These are phyloP conservation scores for Caenorhabditis auriculariae DNA, from an alignment of 2,888 invertebrate genomes.

Conservation along the genomic window DNA sequence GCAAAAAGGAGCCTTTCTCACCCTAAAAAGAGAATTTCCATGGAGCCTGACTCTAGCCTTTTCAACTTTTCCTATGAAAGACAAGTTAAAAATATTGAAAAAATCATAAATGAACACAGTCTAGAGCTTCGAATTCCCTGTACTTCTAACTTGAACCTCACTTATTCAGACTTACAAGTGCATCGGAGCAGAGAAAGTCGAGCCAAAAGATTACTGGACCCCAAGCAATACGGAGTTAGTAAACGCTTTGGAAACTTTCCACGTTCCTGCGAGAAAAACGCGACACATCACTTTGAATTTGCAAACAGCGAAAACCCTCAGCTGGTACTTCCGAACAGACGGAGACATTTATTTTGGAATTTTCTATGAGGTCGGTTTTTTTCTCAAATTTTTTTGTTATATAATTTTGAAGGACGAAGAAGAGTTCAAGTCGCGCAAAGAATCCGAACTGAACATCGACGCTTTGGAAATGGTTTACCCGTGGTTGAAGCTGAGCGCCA, in stretches of 20 bases:
- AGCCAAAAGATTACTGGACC: conserved; percentile 49
- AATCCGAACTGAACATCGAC: conserved; percentile 43
- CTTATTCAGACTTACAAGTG: conserved; percentile 49
- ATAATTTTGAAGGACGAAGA: conserved; percentile 11
- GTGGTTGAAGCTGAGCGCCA: conserved; percentile 57
- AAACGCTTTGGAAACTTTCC: conserved; percentile 49
- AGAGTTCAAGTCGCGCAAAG: conserved; percentile 23
- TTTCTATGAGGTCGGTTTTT: conserved; percentile 44
- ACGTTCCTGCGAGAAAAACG: conserved; percentile 50
- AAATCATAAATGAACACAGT: too few species aligned
- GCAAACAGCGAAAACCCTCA: conserved; percentile 33
- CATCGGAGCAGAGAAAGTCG: conserved; percentile 48
- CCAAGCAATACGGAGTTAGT: conserved; percentile 41
- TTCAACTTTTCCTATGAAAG: too few species aligned
- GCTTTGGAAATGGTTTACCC: conserved; percentile 60
- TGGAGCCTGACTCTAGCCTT: too few species aligned
- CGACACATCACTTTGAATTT: conserved; percentile 50
- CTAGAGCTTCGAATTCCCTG: too few species aligned
- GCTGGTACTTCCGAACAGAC: conserved; percentile 62
- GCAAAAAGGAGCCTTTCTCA: too few species aligned
- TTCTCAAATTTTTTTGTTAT: background rate
- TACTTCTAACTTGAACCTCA: too few species aligned
- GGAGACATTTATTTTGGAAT: conserved; percentile 61
- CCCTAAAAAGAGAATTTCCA: too few species aligned
- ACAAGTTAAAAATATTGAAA: too few species aligned